Base-by-base conservation (phyloP, 1,140 invertebrate species). In the Heterodera carotae region DNA sequence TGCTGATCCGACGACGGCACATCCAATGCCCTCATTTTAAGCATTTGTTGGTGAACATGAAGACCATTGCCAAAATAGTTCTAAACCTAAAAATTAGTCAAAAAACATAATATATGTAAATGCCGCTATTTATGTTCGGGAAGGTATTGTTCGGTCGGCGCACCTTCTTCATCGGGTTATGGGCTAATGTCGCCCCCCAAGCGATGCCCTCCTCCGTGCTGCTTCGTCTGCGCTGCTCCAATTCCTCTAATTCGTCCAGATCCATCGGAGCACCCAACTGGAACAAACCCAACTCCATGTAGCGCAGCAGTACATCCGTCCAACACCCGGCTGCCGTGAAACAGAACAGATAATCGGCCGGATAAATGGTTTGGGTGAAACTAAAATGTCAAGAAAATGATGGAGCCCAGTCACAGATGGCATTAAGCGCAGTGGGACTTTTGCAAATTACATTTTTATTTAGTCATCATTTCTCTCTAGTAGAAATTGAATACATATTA, bases 351-450 rank as follows among this genome's bases (percentile, higher is more conserved):
- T 87, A 87, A 60, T 87, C 85, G 39, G 85, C 71, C 6, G 85
- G 85, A 74, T 88, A 87, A n/a, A 87, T 81, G 22, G 85, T 86
- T 69, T 87, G 85, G 7, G 85, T 87, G 73, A 79, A 79, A 77
- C 48, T 56, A 2, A 43, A 43, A 6, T 6, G 12, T 7, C 1
- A 68, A 36, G 3, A 36, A 22, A 67, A 48, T 48, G 62, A 6
- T 66, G 7, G 12, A 66, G 7, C 29, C 29, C 7, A 66, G 12
- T 66, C 29, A 8, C 66, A 12, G 22, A 22, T 22, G 15, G 7
- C 34, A 36, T 0, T 33, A 12, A 33, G 12, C 29, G 29, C 12
- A 7, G 62, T 5, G 62, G 62, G 7, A 31, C 7, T 66, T 12
- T 84, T 81, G 39, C 39, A 43, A 43, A 10, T 43, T 43, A 43